phyloP scores from a whole-genome alignment of 2,797 vertebrate genomes.

The Lepilemur ruficaudatus region DNA sequence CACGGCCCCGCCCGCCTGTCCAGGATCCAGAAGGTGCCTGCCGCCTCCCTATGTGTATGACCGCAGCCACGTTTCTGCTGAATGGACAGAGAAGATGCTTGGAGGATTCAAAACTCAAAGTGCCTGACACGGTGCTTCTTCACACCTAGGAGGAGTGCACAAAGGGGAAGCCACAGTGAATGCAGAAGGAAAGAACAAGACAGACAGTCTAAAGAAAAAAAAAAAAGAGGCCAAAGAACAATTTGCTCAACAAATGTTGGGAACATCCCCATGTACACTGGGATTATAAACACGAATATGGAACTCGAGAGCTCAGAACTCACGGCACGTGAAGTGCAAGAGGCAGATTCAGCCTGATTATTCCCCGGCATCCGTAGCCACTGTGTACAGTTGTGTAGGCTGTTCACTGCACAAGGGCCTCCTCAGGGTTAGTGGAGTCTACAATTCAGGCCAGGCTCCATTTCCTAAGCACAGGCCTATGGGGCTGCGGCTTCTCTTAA shows the following conservation, averaged over 20 bases:
- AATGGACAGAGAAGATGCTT: not conserved
- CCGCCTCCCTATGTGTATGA: too few relatives aligned
- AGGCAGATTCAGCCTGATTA: not conserved
- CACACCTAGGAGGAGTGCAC: not conserved
- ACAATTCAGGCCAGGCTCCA: not conserved
- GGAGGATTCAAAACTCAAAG: not conserved
- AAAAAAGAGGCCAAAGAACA: not conserved
- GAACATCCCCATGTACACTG: not conserved
- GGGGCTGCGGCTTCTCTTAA: not conserved
- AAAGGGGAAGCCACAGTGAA: not conserved
- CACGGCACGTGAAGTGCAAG: not conserved
- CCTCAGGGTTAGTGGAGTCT: not conserved
- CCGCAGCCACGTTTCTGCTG: not conserved
- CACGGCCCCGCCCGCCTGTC: too few relatives aligned
- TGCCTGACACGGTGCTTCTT: not conserved
- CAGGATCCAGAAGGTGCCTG: not conserved
- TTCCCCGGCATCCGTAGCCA: too few relatives aligned
- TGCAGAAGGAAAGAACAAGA: not conserved
- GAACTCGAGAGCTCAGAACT: not conserved
- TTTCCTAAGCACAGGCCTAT: not conserved
- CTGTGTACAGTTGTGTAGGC: too few relatives aligned
- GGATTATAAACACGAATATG: not conserved
- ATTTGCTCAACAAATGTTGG: not conserved
- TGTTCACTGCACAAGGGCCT: not conserved
- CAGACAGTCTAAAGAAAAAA: not conserved